A percentile compares a stretch with the other conserved stretches of the same genome.
Evolutionary conservation across 2,113 vertebrate species (phyloP).

Genomic region (Megalops atlanticus): DNA sequence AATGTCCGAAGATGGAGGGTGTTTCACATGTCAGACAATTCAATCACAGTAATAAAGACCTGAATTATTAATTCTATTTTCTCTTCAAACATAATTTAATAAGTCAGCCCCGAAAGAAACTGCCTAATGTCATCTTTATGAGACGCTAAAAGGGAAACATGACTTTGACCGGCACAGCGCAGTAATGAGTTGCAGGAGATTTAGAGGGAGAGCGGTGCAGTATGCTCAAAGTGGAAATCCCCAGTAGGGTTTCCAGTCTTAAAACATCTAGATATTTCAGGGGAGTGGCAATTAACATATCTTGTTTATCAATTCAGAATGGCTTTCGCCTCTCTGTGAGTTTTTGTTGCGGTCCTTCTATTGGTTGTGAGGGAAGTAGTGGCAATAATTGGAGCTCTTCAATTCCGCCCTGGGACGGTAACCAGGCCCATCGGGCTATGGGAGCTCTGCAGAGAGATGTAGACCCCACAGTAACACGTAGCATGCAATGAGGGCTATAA

Average conservation of each 20-base stretch:
- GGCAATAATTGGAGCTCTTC: not conserved
- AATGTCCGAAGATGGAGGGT: not conserved
- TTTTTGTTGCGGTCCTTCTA: too few relatives aligned
- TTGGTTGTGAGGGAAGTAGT: not conserved
- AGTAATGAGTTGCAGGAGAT: not conserved
- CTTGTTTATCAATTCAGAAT: too few relatives aligned
- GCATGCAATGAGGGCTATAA: not conserved
- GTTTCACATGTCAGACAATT: not conserved
- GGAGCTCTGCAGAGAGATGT: not conserved
- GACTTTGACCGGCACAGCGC: not conserved
- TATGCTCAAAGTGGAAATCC: not conserved
- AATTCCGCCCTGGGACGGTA: not conserved
- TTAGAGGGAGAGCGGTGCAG: not conserved
- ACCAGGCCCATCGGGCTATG: not conserved
- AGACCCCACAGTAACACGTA: not conserved
- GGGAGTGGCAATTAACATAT: too few relatives aligned
- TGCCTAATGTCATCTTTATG: constrained; percentile 7
- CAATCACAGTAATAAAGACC: not conserved
- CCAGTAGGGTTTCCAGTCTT: too few relatives aligned
- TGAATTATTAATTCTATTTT: constrained; percentile 22
- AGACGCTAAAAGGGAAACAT: not conserved
- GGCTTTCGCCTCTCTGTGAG: too few relatives aligned
- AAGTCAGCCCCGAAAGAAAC: not conserved
- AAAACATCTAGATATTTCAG: too few relatives aligned
- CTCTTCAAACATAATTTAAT: constrained; percentile 14